These are phyloP conservation scores for Lophius americanus DNA, from an alignment of 2,797 vertebrate genomes.

Conservation along the genomic window DNA sequence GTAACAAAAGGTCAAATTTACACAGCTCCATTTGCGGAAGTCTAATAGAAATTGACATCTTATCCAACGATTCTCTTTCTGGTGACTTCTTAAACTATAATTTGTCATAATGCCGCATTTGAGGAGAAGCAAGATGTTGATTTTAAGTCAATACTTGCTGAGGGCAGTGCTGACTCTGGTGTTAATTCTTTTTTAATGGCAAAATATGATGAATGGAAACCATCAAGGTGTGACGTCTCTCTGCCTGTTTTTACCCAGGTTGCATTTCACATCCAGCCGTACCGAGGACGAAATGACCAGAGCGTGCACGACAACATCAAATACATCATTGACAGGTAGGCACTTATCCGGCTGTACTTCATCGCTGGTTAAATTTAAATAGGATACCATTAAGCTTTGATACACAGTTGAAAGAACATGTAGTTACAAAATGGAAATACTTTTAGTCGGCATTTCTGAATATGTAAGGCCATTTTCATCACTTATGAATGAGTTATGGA, in stretches of 20 bases:
- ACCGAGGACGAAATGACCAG: slow-evolving; percentile 85
- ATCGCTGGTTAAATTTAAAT: slow-evolving; percentile 21
- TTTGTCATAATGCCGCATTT: background rate
- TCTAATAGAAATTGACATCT: background rate
- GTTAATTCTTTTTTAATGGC: slow-evolving; percentile 13
- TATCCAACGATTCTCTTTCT: slow-evolving; percentile 9
- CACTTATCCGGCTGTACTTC: slow-evolving; percentile 19
- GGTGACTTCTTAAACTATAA: slow-evolving; percentile 18
- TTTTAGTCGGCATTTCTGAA: slow-evolving; percentile 39
- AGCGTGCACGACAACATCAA: slow-evolving; percentile 90
- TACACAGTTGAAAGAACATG: slow-evolving; percentile 28
- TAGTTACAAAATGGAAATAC: slow-evolving; percentile 27
- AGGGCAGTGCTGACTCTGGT: slow-evolving; percentile 33
- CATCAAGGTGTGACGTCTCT: slow-evolving; percentile 22
- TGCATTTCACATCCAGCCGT: slow-evolving; percentile 74
- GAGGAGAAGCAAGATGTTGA: slow-evolving; percentile 2
- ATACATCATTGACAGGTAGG: slow-evolving; percentile 92
- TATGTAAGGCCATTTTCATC: slow-evolving; percentile 44
- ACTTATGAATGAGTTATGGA: slow-evolving; percentile 45
- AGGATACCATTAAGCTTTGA: slow-evolving; percentile 46
- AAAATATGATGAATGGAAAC: slow-evolving; percentile 41
- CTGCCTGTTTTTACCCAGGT: slow-evolving; percentile 53
- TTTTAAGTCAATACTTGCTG: slow-evolving; percentile 13
- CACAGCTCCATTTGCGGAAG: background rate
- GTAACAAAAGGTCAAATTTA: slow-evolving; percentile 16